phyloP scores from a whole-genome alignment of 2,888 invertebrate genomes.

The Drosophila affinis region DNA sequence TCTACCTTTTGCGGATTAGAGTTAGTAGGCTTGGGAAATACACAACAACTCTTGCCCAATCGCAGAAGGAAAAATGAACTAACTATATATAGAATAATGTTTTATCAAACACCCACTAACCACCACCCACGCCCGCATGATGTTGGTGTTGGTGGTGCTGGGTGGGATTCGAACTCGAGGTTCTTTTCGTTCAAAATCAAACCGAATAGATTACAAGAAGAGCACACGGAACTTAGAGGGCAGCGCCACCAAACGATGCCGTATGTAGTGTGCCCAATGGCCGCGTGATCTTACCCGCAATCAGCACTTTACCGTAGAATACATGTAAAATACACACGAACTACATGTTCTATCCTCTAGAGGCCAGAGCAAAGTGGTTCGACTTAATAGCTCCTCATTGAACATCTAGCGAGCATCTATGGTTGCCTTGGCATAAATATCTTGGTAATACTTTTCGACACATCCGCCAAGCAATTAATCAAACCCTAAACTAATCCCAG shows the following conservation, averaged over 20 bases:
- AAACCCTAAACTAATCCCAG: conserved; percentile 48
- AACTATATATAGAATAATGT: neutral
- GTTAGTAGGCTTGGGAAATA: conserved; percentile 61
- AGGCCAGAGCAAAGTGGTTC: too few relatives aligned
- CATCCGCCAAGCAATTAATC: conserved; percentile 57
- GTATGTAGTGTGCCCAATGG: accelerated
- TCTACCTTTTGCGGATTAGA: conserved; percentile 83
- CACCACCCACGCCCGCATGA: too few relatives aligned
- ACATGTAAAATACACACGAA: neutral
- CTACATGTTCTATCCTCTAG: neutral
- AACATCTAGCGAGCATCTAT: too few relatives aligned
- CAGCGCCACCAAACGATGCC: conserved; percentile 32
- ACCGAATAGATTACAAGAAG: neutral
- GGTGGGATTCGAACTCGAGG: conserved; percentile 43
- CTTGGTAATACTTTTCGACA: conserved; percentile 23
- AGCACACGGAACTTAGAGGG: conserved; percentile 14
- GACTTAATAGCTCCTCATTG: too few relatives aligned
- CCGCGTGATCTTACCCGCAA: neutral
- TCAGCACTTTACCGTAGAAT: neutral
- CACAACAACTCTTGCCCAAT: conserved; percentile 80
- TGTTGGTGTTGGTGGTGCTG: too few relatives aligned
- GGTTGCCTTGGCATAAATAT: conserved; percentile 28
- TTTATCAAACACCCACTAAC: neutral
- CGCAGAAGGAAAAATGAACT: conserved; percentile 69
- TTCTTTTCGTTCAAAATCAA: neutral